These are phyloP conservation scores for Hozukius guyotensis DNA, from an alignment of 2,797 vertebrate species.

Conservation along the genomic window DNA sequence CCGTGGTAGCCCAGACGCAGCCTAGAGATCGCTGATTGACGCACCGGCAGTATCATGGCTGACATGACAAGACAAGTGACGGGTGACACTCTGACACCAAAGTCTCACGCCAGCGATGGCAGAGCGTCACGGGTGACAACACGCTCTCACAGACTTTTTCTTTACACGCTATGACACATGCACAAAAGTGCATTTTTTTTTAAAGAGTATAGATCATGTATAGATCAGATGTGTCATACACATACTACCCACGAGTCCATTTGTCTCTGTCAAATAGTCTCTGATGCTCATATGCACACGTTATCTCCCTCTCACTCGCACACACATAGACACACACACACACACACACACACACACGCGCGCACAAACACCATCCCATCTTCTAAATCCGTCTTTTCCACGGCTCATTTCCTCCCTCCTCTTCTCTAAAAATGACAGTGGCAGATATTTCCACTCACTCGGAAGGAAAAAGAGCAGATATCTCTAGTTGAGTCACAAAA, in stretches of 20 bases:
- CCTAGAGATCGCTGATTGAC: constrained; percentile 59
- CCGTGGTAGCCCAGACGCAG: constrained; percentile 39
- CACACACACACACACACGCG: not conserved
- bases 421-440: constrained; percentile 66
- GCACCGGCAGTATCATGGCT: constrained; percentile 47
- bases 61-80: constrained; percentile 66
- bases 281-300: constrained; percentile 25
- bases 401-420: constrained; percentile 67
- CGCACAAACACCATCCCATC: constrained; percentile 46
- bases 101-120: constrained; percentile 45
- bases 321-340: not conserved
- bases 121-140: constrained; percentile 38
- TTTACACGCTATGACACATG: constrained; percentile 8
- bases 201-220: not conserved
- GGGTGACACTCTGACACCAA: constrained; percentile 57
- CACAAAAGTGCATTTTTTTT: not conserved
- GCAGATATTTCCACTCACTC: constrained; percentile 70
- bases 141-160: not conserved
- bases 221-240: not conserved
- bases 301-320: constrained; percentile 10
- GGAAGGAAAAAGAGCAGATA: constrained; percentile 66
- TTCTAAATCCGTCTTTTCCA: constrained; percentile 69
- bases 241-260: not conserved
- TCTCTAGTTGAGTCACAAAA: constrained; percentile 73
- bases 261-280: not conserved